A percentile compares a stretch with the other conserved stretches of the same genome.
Evolutionary conservation across 2,797 vertebrate genomes (phyloP).

Genomic region (Balearica regulorum): DNA sequence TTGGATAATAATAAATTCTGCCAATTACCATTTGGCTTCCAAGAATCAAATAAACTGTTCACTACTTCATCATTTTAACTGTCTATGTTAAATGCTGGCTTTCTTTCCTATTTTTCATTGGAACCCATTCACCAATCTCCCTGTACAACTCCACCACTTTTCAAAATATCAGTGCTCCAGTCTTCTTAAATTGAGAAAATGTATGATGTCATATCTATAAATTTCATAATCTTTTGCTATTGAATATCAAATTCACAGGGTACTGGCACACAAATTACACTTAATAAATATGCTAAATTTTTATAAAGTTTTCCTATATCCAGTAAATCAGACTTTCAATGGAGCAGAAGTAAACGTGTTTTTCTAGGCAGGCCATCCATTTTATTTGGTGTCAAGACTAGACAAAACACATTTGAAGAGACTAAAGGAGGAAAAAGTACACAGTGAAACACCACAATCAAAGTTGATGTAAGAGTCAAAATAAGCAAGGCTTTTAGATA

Average conservation of each 20-base stretch:
- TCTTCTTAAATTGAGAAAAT: neutral
- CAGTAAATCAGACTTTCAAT: slow-evolving; percentile 27
- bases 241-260: neutral
- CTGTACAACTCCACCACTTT: neutral
- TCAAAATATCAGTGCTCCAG: neutral
- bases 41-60: neutral
- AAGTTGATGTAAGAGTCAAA: neutral
- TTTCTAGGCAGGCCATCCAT: slow-evolving; percentile 20
- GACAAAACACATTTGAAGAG: neutral
- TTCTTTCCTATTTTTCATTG: neutral
- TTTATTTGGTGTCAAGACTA: neutral
- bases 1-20: neutral
- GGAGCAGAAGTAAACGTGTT: slow-evolving; percentile 21
- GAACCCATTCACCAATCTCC: neutral
- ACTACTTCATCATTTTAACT: neutral
- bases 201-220: neutral
- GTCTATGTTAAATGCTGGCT: neutral
- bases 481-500: neutral
- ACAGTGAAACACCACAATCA: neutral
- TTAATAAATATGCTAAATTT: neutral
- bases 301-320: neutral
- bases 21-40: neutral
- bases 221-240: neutral
- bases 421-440: neutral
- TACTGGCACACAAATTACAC: neutral